Conservation (phyloP, 2,888 invertebrate genomes). For the Eupithecia exiguata region DNA sequence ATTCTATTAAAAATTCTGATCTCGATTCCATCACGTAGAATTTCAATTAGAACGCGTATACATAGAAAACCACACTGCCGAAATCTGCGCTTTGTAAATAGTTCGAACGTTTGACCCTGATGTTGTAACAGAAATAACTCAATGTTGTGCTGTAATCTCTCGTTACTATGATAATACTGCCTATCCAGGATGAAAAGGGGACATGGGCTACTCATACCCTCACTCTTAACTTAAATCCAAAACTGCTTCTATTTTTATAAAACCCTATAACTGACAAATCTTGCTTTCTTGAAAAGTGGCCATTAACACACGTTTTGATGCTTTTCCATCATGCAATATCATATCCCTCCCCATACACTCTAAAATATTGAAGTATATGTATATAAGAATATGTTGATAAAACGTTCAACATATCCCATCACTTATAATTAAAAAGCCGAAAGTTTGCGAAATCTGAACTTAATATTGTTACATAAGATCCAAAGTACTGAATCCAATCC, state of each 20-base stretch:
- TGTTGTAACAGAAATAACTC: conserved; percentile 77
- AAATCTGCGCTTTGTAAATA: conserved; percentile 57
- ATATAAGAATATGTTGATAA: too few relatives aligned
- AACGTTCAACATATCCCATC: too few relatives aligned
- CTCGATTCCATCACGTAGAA: conserved; percentile 36
- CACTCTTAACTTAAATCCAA: background rate
- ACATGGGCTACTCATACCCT: background rate
- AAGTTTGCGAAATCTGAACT: too few relatives aligned
- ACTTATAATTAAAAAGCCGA: too few relatives aligned
- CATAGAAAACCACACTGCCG: conserved; percentile 42
- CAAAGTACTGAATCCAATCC: too few relatives aligned
- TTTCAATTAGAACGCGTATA: conserved; percentile 37
- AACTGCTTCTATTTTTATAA: background rate
- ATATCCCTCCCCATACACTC: too few relatives aligned
- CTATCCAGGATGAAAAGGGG: conserved; percentile 26
- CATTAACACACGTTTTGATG: background rate
- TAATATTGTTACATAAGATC: too few relatives aligned
- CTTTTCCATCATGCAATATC: background rate
- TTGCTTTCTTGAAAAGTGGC: background rate
- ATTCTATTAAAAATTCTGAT: background rate
- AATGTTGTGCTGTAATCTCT: conserved; percentile 63
- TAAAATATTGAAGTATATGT: too few relatives aligned
- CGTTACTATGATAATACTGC: conserved; percentile 58
- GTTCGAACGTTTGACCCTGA: conserved; percentile 69
- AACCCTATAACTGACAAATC: background rate